phyloP scores from a whole-genome alignment of 2,888 invertebrate species.

The Phortica okadai region DNA sequence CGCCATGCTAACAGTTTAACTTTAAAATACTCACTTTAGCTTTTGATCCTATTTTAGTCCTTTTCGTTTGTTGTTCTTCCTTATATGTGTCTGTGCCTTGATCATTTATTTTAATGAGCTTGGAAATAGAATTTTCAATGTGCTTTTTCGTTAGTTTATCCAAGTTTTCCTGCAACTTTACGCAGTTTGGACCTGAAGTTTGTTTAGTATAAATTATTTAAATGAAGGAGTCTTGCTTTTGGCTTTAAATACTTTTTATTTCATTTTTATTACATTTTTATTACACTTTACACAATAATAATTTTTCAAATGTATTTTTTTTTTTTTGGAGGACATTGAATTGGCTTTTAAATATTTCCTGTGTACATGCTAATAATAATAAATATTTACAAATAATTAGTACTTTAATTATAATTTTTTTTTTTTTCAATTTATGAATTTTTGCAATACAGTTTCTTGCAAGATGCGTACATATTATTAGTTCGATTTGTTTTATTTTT shows the following conservation, averaged over 20 bases:
- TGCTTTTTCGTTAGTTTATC: background rate
- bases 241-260: constrained; percentile 23
- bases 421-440: constrained; percentile 11
- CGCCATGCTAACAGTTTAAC: constrained; percentile 4
- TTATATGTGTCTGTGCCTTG: constrained; percentile 44
- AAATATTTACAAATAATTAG: constrained; percentile 62
- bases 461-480: too few species aligned
- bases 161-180: background rate
- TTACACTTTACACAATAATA: background rate
- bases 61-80: background rate
- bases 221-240: background rate
- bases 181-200: background rate
- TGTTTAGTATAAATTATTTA: background rate
- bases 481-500: background rate
- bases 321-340: constrained; percentile 66
- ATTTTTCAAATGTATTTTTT: constrained; percentile 40
- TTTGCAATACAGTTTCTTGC: background rate
- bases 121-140: constrained; percentile 66
- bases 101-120: constrained; percentile 74
- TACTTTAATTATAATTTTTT: constrained; percentile 29
- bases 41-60: constrained; percentile 26
- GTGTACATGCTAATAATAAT: constrained; percentile 39
- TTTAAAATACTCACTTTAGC: constrained; percentile 29
- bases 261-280: constrained; percentile 51
- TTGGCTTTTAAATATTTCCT: constrained; percentile 48